Conservation (phyloP, 1,140 invertebrate genomes). For the Metopolophium dirhodum region DNA sequence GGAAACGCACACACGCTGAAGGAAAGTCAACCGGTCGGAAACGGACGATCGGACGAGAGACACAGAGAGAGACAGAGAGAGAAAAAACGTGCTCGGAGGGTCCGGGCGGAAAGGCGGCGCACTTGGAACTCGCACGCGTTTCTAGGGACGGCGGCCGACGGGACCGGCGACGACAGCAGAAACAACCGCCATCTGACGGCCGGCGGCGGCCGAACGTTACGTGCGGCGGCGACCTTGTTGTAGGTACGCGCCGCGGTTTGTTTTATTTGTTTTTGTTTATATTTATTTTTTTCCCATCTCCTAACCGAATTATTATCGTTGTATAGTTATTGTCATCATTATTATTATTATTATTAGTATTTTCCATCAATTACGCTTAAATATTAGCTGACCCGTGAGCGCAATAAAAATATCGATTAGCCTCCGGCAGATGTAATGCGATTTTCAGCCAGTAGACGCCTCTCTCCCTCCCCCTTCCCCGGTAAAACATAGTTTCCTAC, state of each 20-base stretch:
- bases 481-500: too few species aligned
- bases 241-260: neutral
- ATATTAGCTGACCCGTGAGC: neutral
- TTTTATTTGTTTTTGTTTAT: neutral
- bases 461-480: too few species aligned
- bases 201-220: neutral
- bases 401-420: neutral
- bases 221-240: neutral
- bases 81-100: neutral
- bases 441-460: neutral
- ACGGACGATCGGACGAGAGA: neutral
- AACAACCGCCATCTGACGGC: conserved; percentile 49
- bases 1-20: neutral
- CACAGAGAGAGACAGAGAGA: too few species aligned
- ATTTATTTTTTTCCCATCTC: neutral
- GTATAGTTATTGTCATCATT: neutral
- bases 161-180: neutral
- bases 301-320: neutral
- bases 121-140: conserved; percentile 46
- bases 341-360: neutral
- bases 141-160: conserved; percentile 27
- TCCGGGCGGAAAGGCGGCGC: conserved; percentile 30
- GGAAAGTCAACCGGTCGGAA: neutral
- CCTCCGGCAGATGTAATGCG: neutral
- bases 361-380: neutral